phyloP scores from a whole-genome alignment of 2,888 invertebrate genomes.

The Sepioteuthis lessoniana region DNA sequence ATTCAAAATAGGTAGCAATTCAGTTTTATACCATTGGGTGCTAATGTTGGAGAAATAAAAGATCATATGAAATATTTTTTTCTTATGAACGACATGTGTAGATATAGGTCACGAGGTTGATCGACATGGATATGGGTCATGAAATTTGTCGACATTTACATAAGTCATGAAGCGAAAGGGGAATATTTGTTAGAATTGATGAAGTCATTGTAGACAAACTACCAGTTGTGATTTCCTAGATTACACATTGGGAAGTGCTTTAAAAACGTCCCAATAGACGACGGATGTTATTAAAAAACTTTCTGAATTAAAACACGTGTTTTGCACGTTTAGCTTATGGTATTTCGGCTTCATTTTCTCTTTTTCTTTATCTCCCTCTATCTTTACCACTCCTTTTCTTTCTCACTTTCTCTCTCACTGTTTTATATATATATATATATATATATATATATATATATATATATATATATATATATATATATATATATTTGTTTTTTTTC shows the following conservation, averaged over 20 bases:
- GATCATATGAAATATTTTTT: too few relatives aligned
- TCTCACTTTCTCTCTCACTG: background rate
- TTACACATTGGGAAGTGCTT: background rate
- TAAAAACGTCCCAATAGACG: too few relatives aligned
- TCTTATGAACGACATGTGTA: too few relatives aligned
- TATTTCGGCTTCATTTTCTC: background rate
- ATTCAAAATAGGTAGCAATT: too few relatives aligned
- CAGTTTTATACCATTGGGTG: too few relatives aligned
- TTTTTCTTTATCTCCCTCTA: background rate
- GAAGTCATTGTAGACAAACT: background rate
- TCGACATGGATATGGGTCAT: background rate
- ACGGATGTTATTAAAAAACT: background rate
- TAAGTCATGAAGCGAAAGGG: background rate
- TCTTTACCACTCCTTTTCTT: background rate
- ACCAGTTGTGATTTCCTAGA: background rate
- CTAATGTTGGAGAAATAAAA: too few relatives aligned
- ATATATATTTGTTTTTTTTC: too few relatives aligned
- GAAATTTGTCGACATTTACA: background rate
- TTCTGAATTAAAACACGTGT: background rate
- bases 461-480: too few relatives aligned
- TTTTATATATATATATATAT: background rate
- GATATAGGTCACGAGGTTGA: background rate
- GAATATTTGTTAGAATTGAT: background rate
- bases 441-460: background rate
- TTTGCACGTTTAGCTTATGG: background rate